Evolutionary conservation across 2,797 vertebrate genomes (phyloP), one percentile per base, ranked within the genome.

Genomic region (Parotocinclus haroldoi): DNA sequence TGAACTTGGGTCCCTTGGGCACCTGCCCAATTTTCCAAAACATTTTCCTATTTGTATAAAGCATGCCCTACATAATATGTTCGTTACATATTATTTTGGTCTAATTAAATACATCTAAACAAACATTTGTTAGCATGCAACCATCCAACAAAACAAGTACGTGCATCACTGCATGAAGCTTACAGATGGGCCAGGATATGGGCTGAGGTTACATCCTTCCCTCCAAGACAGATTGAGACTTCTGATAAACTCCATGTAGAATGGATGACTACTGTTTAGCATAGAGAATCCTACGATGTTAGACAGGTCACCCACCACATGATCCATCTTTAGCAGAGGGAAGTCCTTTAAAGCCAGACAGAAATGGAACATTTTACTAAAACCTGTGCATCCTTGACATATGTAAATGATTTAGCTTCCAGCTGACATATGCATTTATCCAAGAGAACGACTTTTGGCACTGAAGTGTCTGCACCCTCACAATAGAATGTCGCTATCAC

Each of bases 141-240:
- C 2, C 27, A 27, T n/a, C n/a, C n/a, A n/a, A n/a, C 27, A 27
- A 27, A 27, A 27, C 27, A 27, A 27, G 27, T 27, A 27, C 27
- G 44, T 10, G 44, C n/a, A 13, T 46, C 10, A 13, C 12, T 11
- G 45, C 12, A 46, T 13, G 17, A 55, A 40, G 42, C 63, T 65
- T 13, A 73, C 68, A 7, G 77, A 65, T 46, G 70, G 71, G 37
- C 71, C 71, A 3, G 71, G 72, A 39, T 74, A 74, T 0, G 69
- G 76, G 62, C 68, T 92, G 1, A 92, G 85, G 74, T 95, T 92
- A 64, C 95, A 96, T 71, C 91, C 94, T 78, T 96, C 94, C 45
- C 92, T 87, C 94, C 95, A 96, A 0, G 95, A 96, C 71, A 97
- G 92, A 84, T 96, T 96, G 81, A 96, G 93, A 88, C 89, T 91